Percentiles rank a stretch among this genome's conserved stretches.
phyloP scores from a whole-genome alignment of 1,140 invertebrate genomes.

The Bactericera cockerelli region DNA sequence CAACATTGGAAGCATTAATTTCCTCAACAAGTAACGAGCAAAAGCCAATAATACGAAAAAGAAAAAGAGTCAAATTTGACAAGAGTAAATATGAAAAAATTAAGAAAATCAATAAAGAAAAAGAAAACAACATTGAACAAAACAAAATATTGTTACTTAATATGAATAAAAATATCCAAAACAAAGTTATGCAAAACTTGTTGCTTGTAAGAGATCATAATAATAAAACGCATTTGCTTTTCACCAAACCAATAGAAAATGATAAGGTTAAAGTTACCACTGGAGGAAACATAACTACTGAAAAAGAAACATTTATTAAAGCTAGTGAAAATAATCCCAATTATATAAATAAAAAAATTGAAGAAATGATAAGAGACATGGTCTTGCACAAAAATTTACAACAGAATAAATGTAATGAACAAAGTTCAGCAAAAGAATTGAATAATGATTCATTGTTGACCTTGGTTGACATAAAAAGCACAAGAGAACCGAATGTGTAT shows the following conservation, averaged over 20 bases:
- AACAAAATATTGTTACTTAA: constrained; percentile 6
- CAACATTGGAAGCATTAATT: constrained; percentile 1
- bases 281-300: neutral
- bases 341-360: constrained; percentile 7
- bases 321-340: neutral
- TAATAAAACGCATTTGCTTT: neutral
- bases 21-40: neutral
- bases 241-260: constrained; percentile 1
- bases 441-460: too few relatives aligned
- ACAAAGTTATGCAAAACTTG: constrained; percentile 2
- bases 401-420: too few relatives aligned
- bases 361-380: neutral
- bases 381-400: too few relatives aligned
- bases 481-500: too few relatives aligned
- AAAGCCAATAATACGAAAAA: constrained; percentile 1
- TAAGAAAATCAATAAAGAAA: neutral
- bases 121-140: constrained; percentile 4
- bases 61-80: constrained; percentile 1
- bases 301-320: neutral
- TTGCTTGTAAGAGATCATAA: neutral
- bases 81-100: constrained; percentile 1
- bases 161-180: neutral
- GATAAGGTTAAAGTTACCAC: neutral
- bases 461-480: too few relatives aligned
- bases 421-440: too few relatives aligned